Conservation (phyloP, 2,113 vertebrate species). For the Equus przewalskii region DNA sequence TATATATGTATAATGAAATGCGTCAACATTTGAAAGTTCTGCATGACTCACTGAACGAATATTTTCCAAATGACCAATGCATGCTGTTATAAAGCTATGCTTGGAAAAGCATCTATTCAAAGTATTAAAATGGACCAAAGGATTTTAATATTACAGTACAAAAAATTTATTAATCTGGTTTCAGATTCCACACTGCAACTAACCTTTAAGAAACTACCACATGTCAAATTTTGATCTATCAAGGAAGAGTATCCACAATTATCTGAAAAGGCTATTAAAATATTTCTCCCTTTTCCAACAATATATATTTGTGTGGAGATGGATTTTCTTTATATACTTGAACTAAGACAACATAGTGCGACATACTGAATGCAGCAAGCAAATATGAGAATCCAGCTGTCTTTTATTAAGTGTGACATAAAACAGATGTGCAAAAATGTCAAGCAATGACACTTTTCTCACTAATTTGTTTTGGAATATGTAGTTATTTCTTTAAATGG, state of each 20-base stretch:
- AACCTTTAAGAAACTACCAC: not conserved
- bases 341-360: not conserved
- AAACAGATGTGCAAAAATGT: conserved; percentile 52
- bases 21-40: not conserved
- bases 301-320: not conserved
- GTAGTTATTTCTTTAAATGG: conserved; percentile 31
- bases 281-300: not conserved
- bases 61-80: not conserved
- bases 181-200: not conserved
- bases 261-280: not conserved
- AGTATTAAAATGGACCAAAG: not conserved
- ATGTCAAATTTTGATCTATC: conserved; percentile 6
- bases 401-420: conserved; percentile 55
- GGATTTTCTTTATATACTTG: conserved; percentile 20
- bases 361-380: not conserved
- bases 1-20: too few relatives aligned
- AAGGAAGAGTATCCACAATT: not conserved
- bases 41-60: not conserved
- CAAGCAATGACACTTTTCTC: conserved; percentile 46
- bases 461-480: conserved; percentile 66
- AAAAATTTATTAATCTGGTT: conserved; percentile 3
- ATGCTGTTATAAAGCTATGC: not conserved
- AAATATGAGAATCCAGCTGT: not conserved
- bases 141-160: not conserved
- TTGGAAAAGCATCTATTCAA: not conserved